Evolutionary conservation across 2,797 vertebrate species (phyloP).

Genomic region (Hyperoplus lanceolatus): DNA sequence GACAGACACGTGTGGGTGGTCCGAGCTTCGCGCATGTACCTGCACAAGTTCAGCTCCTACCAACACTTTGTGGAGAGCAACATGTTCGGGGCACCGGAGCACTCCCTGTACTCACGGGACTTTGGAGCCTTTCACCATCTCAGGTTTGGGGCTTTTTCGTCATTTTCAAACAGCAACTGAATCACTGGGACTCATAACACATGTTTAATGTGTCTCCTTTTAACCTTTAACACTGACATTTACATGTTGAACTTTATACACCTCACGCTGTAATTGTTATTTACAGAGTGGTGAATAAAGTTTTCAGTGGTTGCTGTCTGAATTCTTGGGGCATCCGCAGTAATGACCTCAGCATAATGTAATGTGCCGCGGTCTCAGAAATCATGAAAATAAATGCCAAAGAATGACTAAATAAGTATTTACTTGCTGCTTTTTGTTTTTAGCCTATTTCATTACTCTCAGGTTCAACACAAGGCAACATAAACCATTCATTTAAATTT

Average conservation of each 20-base stretch:
- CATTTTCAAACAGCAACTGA: too few species aligned
- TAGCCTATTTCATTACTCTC: too few species aligned
- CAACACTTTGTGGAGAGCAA: slow-evolving; percentile 96
- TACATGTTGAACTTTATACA: background rate
- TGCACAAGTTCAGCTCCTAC: slow-evolving; percentile 99
- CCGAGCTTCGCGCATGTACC: slow-evolving; percentile 93
- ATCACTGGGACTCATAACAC: background rate
- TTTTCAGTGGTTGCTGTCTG: background rate
- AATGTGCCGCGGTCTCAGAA: background rate
- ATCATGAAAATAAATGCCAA: background rate
- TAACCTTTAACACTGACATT: background rate
- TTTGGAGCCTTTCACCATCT: slow-evolving; percentile 92
- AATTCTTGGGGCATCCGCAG: background rate
- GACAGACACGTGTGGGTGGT: slow-evolving; percentile 92
- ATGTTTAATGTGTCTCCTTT: background rate
- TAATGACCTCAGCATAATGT: background rate
- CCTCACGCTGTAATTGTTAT: background rate
- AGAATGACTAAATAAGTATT: background rate
- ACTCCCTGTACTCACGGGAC: slow-evolving; percentile 78
- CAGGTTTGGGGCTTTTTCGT: slow-evolving; percentile 67
- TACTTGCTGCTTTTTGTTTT: too few species aligned
- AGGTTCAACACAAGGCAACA: background rate
- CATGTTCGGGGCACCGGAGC: slow-evolving; percentile 96
- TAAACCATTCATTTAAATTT: too few species aligned
- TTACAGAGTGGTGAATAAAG: background rate